Percentiles rank a stretch among this genome's conserved stretches.
These are phyloP conservation scores for Clarias batrachus DNA, from an alignment of 2,113 vertebrate genomes.

Conservation along the genomic window DNA sequence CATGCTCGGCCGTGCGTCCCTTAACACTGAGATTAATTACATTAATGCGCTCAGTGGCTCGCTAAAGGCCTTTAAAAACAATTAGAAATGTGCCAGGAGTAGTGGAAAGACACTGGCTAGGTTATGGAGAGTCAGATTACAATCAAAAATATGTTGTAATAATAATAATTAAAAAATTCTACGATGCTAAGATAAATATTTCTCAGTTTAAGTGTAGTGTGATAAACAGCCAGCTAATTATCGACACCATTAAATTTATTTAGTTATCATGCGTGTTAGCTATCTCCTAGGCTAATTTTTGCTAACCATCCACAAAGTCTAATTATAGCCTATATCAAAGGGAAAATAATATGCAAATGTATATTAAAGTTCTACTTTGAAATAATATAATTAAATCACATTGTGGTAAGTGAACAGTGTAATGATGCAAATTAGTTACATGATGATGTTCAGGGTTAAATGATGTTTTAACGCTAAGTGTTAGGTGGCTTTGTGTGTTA, in stretches of 20 bases:
- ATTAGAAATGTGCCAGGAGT: conserved; percentile 30
- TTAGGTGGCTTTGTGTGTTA: neutral
- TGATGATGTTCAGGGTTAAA: neutral
- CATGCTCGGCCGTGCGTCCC: conserved; percentile 46
- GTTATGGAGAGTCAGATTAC: neutral
- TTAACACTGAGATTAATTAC: conserved; percentile 53
- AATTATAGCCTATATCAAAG: neutral
- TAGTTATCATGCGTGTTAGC: neutral
- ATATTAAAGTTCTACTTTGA: neutral
- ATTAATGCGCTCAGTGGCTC: conserved; percentile 51
- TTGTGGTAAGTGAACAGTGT: neutral
- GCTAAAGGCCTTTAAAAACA: conserved; percentile 53
- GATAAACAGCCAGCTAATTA: too few relatives aligned
- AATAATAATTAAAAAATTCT: neutral
- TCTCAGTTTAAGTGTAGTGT: neutral
- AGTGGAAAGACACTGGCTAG: neutral
- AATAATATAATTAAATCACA: neutral
- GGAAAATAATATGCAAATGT: neutral
- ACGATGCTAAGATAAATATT: neutral
- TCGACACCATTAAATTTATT: neutral
- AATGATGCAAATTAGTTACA: neutral
- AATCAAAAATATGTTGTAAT: neutral
- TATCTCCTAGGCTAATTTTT: neutral
- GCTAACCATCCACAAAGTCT: neutral
- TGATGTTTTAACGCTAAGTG: neutral